A percentile compares a stretch with the other conserved stretches of the same genome.
These are phyloP conservation scores for Amphibalanus amphitrite DNA, from an alignment of 1,140 invertebrate genomes.

Conservation along the genomic window DNA sequence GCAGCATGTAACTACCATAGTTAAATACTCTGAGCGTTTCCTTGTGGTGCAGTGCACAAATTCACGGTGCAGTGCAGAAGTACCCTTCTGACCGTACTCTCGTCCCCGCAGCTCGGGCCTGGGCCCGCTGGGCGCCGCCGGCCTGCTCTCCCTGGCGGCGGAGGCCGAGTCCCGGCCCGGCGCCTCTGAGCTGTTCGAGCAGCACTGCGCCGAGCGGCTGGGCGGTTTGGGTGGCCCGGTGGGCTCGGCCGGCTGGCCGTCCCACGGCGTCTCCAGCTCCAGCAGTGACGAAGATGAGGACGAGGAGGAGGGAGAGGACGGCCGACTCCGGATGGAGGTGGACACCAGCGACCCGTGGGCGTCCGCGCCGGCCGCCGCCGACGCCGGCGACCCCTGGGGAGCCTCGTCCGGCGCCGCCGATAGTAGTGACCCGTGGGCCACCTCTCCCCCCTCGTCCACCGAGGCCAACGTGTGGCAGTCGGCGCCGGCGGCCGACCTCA, in stretches of 20 bases:
- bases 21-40: too few species aligned
- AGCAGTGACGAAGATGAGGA: not conserved
- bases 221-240: too few species aligned
- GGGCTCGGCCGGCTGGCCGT: not conserved
- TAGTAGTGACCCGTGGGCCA: too few species aligned
- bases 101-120: not conserved
- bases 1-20: too few species aligned
- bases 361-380: too few species aligned
- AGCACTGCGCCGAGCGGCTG: not conserved
- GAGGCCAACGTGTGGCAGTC: constrained; percentile 11
- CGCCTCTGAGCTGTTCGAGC: not conserved
- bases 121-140: not conserved
- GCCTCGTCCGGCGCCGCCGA: too few species aligned
- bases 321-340: not conserved
- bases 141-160: not conserved
- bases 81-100: too few species aligned
- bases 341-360: not conserved
- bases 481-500: constrained; percentile 12
- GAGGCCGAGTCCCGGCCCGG: not conserved
- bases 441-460: not conserved
- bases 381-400: too few species aligned
- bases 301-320: not conserved
- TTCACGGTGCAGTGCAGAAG: too few species aligned
- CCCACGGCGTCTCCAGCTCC: not conserved
- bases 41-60: too few species aligned